Base-by-base conservation (phyloP, 2,113 vertebrate species). In the Leptocoma aspasia region DNA sequence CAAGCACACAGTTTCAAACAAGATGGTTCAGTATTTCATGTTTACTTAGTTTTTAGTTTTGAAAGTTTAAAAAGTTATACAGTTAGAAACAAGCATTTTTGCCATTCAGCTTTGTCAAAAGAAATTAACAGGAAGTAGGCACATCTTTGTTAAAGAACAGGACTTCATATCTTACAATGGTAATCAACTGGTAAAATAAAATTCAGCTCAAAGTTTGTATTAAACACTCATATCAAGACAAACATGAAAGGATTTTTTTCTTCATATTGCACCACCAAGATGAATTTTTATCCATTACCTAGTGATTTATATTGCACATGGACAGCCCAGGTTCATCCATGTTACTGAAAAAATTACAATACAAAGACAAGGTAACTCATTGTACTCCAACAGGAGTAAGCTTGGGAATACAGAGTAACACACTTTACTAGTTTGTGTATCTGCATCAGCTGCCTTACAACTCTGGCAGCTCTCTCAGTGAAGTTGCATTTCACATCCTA, bases 101-200 rank as follows among this genome's bases (percentile, higher is more conserved):
- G 64, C 84, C 77, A 89, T 94, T 95, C 92, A 92, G 70, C 96
- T 96, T 96, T 95, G 70, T 94, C 90, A 89, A 68, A 93, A 92
- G 92, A 96, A 96, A 76, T 79, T 47, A 95, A 92, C 85, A 77
- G 61, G 64, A 96, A 96, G 66, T 96, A 97, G 96, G 96, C 96
- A 98, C 96, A 93, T 97, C 69, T 92, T 95, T 79, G 57, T 96
- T 94, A 90, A 59, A 90, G 52, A 92, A 94, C 80, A 97, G 83
- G 92, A 94, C 72, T 94, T 89, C 6, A 4, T 96, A 69, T 75
- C 85, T 90, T 97, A 97, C 93, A 96, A 59, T 71, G 60, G 53
- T 95, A 95, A 95, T 87, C 91, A 96, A 83, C 75, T 66, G 53
- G 73, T 94, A 96, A 96, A 91, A 80, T 95, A 86, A 93, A 90